A percentile compares a stretch with the other conserved stretches of the same genome.
phyloP scores from a whole-genome alignment of 2,888 invertebrate species.

The Phania funesta region DNA sequence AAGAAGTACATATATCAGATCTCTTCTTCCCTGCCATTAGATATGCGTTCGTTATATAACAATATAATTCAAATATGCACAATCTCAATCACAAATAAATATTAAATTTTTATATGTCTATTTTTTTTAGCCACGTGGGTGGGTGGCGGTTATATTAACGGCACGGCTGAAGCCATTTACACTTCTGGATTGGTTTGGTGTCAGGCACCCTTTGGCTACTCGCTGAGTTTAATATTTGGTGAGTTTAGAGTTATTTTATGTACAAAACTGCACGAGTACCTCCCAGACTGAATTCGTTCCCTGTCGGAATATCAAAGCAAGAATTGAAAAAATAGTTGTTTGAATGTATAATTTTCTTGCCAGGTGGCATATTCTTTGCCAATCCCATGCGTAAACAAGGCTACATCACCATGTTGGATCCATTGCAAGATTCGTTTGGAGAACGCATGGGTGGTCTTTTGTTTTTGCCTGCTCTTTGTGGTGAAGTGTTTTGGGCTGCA shows the following conservation, averaged over 20 bases:
- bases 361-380: constrained; percentile 98
- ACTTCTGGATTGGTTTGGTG: constrained; percentile 97
- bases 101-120: no score
- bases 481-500: constrained; percentile 99
- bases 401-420: constrained; percentile 99
- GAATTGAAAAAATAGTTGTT: neutral
- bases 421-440: constrained; percentile 97
- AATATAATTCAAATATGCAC: no score
- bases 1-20: no score
- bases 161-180: constrained; percentile 98
- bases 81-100: no score
- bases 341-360: neutral
- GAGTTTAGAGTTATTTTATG: constrained; percentile 76
- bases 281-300: no score
- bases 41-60: no score
- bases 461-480: constrained; percentile 97
- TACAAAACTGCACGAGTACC: neutral
- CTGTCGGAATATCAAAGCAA: no score
- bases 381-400: constrained; percentile 98
- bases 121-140: constrained; percentile 95
- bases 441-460: constrained; percentile 98
- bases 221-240: constrained; percentile 96
- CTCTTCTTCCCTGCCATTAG: no score
- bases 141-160: constrained; percentile 99
- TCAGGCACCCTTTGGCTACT: constrained; percentile 99